Evolutionary conservation across 1,140 invertebrate species (phyloP), one percentile per base, ranked within the genome.

Genomic region (Pemphigus obesinymphae): DNA sequence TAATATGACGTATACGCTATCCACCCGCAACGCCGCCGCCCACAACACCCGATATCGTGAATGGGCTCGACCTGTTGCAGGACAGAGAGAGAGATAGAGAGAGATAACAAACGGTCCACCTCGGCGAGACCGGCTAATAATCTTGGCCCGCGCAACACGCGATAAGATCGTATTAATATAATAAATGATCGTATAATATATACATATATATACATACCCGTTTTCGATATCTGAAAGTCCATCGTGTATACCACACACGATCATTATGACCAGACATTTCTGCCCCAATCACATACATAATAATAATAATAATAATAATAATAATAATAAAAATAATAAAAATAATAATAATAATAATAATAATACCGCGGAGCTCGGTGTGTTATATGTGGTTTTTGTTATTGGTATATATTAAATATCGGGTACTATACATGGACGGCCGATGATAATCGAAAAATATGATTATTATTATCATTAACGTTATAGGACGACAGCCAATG

Each of bases 141-240:
- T 80, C 76, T 80, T 80, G 76, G 76, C 76, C 76, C 76, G 76
- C 53, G 76, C 76, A 80, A 80, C 76, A 45, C 50, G 50, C 76
- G 76, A 80, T 80, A 80, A 80, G 76, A 80, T 80, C 76, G 76
- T 63, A 80, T 80, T 80, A 80, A 80, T 63, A 80, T 80, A 80
- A 80, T 80, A 80, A 80, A 80, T 80, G 76, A 80, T 80, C 53
- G 53, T 63, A 23, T 70, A 73, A 11, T 29, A 45, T 10, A 70
- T 43, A 70, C 43, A 20, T 50, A 73, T 50, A 73, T 31, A n/a
- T 23, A 17, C 31, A 50, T 34, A 43, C 76, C 37, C 76, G 76
- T 80, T 80, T 80, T 80, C 53, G 76, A 80, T 80, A 80, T 80
- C 76, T 61, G 76, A 23, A 80, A 63, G 76, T 80, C 76, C 55